Percentiles rank a stretch among this genome's conserved stretches.
phyloP scores from a whole-genome alignment of 2,888 invertebrate species.

The Chrysodeixis includens region DNA sequence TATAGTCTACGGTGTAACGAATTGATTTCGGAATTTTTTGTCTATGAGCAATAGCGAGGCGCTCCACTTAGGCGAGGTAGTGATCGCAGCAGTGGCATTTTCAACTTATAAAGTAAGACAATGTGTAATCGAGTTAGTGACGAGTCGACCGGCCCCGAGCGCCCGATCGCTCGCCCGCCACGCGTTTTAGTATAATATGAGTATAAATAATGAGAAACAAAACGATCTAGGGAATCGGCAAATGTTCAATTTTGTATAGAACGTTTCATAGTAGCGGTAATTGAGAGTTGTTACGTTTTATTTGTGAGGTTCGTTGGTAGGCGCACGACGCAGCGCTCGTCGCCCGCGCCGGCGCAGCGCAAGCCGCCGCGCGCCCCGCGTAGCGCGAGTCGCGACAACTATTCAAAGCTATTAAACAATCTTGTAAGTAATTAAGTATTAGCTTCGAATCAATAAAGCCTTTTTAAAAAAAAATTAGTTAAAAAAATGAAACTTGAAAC shows the following conservation, averaged over 20 bases:
- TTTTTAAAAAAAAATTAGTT: constrained; percentile 87
- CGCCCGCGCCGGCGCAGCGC: constrained; percentile 44
- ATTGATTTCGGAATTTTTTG: constrained; percentile 87
- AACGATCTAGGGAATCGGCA: constrained; percentile 86
- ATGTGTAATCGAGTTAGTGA: constrained; percentile 80
- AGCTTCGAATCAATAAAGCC: constrained; percentile 89
- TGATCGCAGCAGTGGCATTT: constrained; percentile 88
- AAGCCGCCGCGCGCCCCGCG: constrained; percentile 48
- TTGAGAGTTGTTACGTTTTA: constrained; percentile 87
- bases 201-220: constrained; percentile 71
- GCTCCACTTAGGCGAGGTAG: constrained; percentile 83
- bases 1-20: constrained; percentile 88
- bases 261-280: constrained; percentile 88
- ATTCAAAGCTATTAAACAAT: constrained; percentile 86
- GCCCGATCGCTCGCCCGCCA: constrained; percentile 81
- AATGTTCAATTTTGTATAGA: constrained; percentile 89
- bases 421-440: constrained; percentile 89
- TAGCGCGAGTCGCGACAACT: constrained; percentile 75
- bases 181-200: constrained; percentile 78
- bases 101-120: constrained; percentile 86
- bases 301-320: constrained; percentile 80
- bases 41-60: constrained; percentile 81
- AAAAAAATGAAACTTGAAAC: constrained; percentile 85
- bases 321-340: constrained; percentile 60
- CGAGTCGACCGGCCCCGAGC: constrained; percentile 75